Conservation (phyloP, 2,888 invertebrate species). For the Drosophila birchii region DNA sequence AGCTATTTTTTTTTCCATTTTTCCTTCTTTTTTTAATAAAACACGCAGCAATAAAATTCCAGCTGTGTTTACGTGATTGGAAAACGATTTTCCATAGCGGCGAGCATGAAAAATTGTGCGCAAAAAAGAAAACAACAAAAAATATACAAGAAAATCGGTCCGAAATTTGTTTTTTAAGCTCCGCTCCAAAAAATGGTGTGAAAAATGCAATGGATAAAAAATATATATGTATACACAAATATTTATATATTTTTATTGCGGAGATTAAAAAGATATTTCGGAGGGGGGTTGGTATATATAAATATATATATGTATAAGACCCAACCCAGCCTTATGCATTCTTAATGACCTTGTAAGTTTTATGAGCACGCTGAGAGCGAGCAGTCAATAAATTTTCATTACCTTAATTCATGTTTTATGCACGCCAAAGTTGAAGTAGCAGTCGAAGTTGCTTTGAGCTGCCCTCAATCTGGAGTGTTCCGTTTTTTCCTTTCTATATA, state of each 20-base stretch:
- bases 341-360: conserved; percentile 62
- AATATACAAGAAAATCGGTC: conserved; percentile 12
- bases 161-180: conserved; percentile 41
- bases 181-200: conserved; percentile 45
- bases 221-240: conserved; percentile 38
- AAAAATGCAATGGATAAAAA: conserved; percentile 39
- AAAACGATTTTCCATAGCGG: conserved; percentile 77
- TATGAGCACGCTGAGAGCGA: conserved; percentile 50
- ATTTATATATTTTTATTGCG: conserved; percentile 61
- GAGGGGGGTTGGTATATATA: conserved; percentile 11
- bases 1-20: conserved; percentile 30
- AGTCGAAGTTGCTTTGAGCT: conserved; percentile 43
- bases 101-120: conserved; percentile 65
- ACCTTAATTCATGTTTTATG: conserved; percentile 73
- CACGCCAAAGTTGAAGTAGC: conserved; percentile 47
- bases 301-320: not conserved
- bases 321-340: conserved; percentile 41
- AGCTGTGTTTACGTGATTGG: conserved; percentile 80
- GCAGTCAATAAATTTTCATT: conserved; percentile 76
- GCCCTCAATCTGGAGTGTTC: conserved; percentile 30
- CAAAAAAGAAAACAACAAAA: conserved; percentile 10
- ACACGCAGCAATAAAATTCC: conserved; percentile 79
- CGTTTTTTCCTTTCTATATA: not conserved
- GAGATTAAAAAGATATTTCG: conserved; percentile 62
- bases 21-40: conserved; percentile 55